phyloP scores from a whole-genome alignment of 2,888 invertebrate species.

The Eumacrocentrus americanus region DNA sequence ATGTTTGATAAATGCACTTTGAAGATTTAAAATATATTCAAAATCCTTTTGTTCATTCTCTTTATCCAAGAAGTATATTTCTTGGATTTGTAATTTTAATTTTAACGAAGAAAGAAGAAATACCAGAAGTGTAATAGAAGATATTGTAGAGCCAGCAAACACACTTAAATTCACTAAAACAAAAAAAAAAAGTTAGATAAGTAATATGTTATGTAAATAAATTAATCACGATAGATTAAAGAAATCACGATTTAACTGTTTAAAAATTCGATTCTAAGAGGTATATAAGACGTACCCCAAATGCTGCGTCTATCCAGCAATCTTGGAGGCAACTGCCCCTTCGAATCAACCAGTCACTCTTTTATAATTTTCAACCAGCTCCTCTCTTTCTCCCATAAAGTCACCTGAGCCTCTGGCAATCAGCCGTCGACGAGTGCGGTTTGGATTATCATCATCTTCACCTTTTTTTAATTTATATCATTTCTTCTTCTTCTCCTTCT shows the following conservation, averaged over 20 bases:
- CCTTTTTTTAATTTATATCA: not conserved
- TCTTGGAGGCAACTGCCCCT: conserved; percentile 54
- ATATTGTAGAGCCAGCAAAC: not conserved
- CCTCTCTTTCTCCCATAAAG: conserved; percentile 26
- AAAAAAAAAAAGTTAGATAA: not conserved
- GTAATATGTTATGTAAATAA: not conserved
- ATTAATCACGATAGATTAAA: not conserved
- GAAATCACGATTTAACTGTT: too few relatives aligned
- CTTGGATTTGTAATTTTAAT: too few relatives aligned
- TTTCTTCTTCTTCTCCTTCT: too few relatives aligned
- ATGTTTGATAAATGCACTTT: too few relatives aligned
- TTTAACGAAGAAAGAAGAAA: not conserved
- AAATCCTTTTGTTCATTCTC: too few relatives aligned
- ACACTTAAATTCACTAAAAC: not conserved
- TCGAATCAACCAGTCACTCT: conserved; percentile 47
- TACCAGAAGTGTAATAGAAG: not conserved
- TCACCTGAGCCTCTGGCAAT: conserved; percentile 14
- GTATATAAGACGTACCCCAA: conserved; percentile 33
- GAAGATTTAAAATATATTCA: too few relatives aligned
- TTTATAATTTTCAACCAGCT: conserved; percentile 54
- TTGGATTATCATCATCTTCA: not conserved
- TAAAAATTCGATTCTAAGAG: conserved; percentile 3
- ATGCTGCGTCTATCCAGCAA: conserved; percentile 44
- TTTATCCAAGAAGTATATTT: too few relatives aligned
- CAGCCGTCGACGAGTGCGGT: conserved; percentile 19